Percentiles rank a stretch among this genome's conserved stretches.
Evolutionary conservation across 2,888 invertebrate species (phyloP).

Genomic region (Macrosiphum euphorbiae): DNA sequence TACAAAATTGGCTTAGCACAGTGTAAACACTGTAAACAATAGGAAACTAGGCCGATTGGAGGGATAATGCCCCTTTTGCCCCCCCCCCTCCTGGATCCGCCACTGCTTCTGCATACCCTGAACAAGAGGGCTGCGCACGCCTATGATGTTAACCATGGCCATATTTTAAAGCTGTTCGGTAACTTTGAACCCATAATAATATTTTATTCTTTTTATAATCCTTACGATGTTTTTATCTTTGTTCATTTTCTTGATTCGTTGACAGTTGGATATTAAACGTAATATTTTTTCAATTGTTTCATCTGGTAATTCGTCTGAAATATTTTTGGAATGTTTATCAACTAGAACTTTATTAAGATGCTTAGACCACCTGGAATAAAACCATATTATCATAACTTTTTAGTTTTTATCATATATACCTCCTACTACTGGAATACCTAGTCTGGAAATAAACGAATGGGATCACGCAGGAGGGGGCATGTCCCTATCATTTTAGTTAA

Average conservation of each 20-base stretch:
- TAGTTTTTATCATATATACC: not conserved
- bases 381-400: not conserved
- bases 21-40: too few species aligned
- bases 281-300: not conserved
- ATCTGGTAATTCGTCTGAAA: not conserved
- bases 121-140: too few species aligned
- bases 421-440: not conserved
- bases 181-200: not conserved
- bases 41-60: too few species aligned
- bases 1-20: too few species aligned
- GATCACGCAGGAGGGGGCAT: too few species aligned
- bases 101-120: too few species aligned
- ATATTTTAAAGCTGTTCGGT: not conserved
- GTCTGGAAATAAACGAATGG: not conserved
- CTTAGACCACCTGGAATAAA: constrained; percentile 41
- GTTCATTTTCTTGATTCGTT: not conserved
- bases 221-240: constrained; percentile 8
- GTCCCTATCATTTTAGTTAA: too few species aligned
- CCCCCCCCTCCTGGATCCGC: too few species aligned
- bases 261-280: not conserved
- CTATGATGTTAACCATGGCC: too few species aligned
- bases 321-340: not conserved
- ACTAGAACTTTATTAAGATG: constrained; percentile 36
- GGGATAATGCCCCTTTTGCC: too few species aligned
- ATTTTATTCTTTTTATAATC: not conserved